Conservation (phyloP, 2,888 invertebrate genomes). For the Harpalus rufipes region DNA sequence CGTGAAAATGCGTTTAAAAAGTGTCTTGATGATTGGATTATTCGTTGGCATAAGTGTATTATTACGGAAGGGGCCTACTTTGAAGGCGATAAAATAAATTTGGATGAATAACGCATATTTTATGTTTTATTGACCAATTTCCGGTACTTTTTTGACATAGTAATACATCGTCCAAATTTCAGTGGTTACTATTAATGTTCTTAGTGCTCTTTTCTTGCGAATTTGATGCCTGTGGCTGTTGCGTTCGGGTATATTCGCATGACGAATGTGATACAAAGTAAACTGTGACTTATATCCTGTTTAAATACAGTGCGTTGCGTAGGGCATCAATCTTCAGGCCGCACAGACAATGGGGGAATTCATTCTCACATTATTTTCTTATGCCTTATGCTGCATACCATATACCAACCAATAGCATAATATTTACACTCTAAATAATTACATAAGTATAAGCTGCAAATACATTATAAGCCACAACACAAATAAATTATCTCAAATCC, state of each 20-base stretch:
- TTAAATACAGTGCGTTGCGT: slow-evolving; percentile 36
- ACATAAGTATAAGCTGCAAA: background rate
- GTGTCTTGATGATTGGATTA: too few species aligned
- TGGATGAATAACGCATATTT: too few species aligned
- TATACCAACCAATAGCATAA: background rate
- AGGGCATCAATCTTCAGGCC: slow-evolving; percentile 40
- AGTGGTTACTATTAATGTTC: too few species aligned
- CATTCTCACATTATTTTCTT: slow-evolving; percentile 28
- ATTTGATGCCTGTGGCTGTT: background rate
- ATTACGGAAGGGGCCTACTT: too few species aligned
- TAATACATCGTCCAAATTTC: too few species aligned
- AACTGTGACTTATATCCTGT: slow-evolving; percentile 40
- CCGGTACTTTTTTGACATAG: too few species aligned
- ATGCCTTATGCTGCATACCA: background rate
- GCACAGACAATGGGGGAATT: slow-evolving; percentile 9
- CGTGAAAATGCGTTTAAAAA: too few species aligned
- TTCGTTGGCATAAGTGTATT: too few species aligned
- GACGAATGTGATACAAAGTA: slow-evolving; percentile 35
- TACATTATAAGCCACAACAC: background rate
- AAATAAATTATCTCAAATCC: background rate
- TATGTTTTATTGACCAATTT: too few species aligned
- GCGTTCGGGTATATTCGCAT: slow-evolving; percentile 10
- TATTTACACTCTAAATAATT: slow-evolving; percentile 4
- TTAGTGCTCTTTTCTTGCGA: background rate
- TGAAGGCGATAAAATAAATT: too few species aligned